These are phyloP conservation scores for Serrognathus titanus DNA, from an alignment of 2,888 invertebrate genomes.

Conservation along the genomic window DNA sequence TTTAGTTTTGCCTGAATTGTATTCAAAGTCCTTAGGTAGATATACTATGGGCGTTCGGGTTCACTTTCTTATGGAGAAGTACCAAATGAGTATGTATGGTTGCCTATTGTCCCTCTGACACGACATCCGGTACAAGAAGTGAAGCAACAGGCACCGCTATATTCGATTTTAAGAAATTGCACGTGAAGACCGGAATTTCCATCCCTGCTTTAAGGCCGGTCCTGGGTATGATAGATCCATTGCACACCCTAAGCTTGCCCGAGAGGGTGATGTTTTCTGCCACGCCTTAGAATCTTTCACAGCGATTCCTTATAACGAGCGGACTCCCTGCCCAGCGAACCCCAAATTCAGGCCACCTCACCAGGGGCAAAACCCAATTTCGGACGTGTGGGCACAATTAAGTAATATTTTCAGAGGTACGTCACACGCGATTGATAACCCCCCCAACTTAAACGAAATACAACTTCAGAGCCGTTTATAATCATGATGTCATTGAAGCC, in stretches of 20 bases:
- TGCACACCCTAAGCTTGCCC: slow-evolving; percentile 79
- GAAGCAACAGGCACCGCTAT: slow-evolving; percentile 87
- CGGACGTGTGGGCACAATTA: slow-evolving; percentile 84
- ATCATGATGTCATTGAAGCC: slow-evolving; percentile 76
- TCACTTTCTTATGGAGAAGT: too few relatives aligned
- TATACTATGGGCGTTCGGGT: too few relatives aligned
- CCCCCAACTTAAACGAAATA: too few relatives aligned
- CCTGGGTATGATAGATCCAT: slow-evolving; percentile 83
- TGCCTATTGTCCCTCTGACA: too few relatives aligned
- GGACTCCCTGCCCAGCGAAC: slow-evolving; percentile 73
- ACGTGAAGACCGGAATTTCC: slow-evolving; percentile 87
- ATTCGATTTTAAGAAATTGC: slow-evolving; percentile 79
- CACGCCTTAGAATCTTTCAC: slow-evolving; percentile 92
- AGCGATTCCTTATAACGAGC: slow-evolving; percentile 75
- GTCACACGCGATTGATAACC: too few relatives aligned
- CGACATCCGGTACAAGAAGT: slow-evolving; percentile 89
- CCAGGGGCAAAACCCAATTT: slow-evolving; percentile 88
- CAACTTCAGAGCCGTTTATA: slow-evolving; percentile 68
- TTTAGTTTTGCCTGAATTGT: too few relatives aligned
- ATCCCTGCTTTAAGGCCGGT: slow-evolving; percentile 73
- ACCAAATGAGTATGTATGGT: too few relatives aligned
- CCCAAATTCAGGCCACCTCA: slow-evolving; percentile 80
- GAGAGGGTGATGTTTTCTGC: slow-evolving; percentile 86
- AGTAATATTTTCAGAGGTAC: slow-evolving; percentile 57
- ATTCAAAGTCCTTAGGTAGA: too few relatives aligned